Base-by-base conservation (phyloP, 2,113 vertebrate species). In the Hystrix brachyura region DNA sequence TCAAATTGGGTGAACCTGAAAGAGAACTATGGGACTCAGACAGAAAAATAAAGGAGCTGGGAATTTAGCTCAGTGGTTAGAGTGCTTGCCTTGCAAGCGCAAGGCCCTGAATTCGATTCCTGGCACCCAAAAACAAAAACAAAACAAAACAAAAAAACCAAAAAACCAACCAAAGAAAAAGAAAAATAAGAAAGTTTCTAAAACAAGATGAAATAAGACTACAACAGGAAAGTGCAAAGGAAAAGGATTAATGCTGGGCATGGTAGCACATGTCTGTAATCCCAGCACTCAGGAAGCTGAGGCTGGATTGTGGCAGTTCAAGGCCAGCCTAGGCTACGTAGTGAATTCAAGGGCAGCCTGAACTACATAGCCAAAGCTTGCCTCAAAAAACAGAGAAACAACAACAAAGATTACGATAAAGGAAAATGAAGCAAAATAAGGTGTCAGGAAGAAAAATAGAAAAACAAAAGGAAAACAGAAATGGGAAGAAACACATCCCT, bases 371-470 rank as follows among this genome's bases (percentile, higher is more conserved):
- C 48, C 7, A 78, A 71, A 83, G 62, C 57, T 46, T 48, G 27
- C 8, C 25, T 78, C 27, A 78, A 48, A 51, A 29, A 29, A 51
- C 46, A 78, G 43, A 38, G 38, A 38, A 76, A 78, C 11, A 51
- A 48, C 29, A 14, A 64, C 85, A 92, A 51, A 34, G 48, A 81
- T 15, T 8, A 76, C 84, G 71, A 72, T 51, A 87, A 84, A 81
- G 43, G 32, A 60, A 72, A 90, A 81, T 34, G n/a, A 19, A 86
- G 80, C 43, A 93, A 84, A 85, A 15, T 14, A 90, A 94, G 62
- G 72, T 4, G 19, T 64, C 25, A 69, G 10, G 6, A 91, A 82
- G 29, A 88, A 76, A 92, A 90, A 51, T 3, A 72, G 62, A 57
- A 84, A 72, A 76, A 67, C 23, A 64, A 4, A 79, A 90, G 23